These are phyloP conservation scores for Bombyx huttoni DNA, from an alignment of 2,888 invertebrate genomes.

Conservation along the genomic window DNA sequence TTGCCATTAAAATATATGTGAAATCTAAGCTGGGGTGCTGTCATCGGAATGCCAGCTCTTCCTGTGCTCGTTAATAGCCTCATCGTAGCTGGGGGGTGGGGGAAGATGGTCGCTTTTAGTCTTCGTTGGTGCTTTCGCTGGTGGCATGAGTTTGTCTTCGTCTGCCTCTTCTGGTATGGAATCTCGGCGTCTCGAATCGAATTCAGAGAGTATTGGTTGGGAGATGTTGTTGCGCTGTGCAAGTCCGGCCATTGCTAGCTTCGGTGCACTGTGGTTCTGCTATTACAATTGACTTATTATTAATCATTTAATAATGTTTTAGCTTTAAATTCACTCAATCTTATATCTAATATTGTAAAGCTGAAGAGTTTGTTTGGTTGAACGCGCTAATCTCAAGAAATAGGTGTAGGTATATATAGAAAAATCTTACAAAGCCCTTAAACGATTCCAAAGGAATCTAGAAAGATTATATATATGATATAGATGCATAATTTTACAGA, in stretches of 20 bases:
- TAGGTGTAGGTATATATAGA: too few relatives aligned
- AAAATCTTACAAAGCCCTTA: too few relatives aligned
- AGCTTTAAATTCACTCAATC: too few relatives aligned
- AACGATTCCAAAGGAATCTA: too few relatives aligned
- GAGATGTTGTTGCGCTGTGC: conserved; percentile 74
- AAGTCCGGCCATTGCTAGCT: conserved; percentile 60
- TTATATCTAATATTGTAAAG: too few relatives aligned
- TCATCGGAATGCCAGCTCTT: conserved; percentile 70
- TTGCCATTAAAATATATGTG: not conserved
- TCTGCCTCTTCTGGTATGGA: conserved; percentile 76
- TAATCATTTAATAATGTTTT: too few relatives aligned
- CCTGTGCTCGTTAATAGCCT: conserved; percentile 51
- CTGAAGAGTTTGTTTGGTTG: too few relatives aligned
- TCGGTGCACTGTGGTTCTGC: conserved; percentile 76
- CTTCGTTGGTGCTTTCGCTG: conserved; percentile 36
- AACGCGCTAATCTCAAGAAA: too few relatives aligned
- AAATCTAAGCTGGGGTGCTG: conserved; percentile 53
- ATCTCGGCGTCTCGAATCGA: conserved; percentile 69
- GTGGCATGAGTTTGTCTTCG: conserved; percentile 44
- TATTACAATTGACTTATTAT: too few relatives aligned
- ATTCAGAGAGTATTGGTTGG: conserved; percentile 73
- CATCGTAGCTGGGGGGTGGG: conserved; percentile 55
- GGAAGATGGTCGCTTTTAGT: conserved; percentile 50
- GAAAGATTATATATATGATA: too few relatives aligned
- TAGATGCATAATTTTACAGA: too few relatives aligned